Evolutionary conservation across 2,797 vertebrate genomes (phyloP).

Genomic region (Sandelia bainsii): DNA sequence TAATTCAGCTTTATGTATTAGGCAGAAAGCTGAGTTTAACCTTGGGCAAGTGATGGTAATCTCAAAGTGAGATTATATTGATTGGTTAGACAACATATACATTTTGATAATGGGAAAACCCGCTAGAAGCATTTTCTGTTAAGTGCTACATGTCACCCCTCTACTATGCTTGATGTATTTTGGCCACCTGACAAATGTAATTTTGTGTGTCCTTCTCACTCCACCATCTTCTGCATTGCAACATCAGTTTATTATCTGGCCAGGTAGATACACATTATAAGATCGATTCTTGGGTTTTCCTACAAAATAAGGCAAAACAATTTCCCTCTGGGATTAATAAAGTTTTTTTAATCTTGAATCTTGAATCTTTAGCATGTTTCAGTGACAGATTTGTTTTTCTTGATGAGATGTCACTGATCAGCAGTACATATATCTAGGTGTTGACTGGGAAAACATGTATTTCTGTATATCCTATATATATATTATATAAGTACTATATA

Average conservation of each 20-base stretch:
- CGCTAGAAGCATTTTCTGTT: conserved; percentile 53
- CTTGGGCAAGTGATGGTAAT: conserved; percentile 69
- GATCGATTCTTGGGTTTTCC: conserved; percentile 19
- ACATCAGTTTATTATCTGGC: conserved; percentile 77
- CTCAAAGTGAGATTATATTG: conserved; percentile 71
- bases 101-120: conserved; percentile 76
- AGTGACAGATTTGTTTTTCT: conserved; percentile 43
- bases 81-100: conserved; percentile 74
- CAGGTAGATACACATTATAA: conserved; percentile 65
- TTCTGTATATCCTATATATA: neutral
- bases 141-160: conserved; percentile 50
- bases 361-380: conserved; percentile 49
- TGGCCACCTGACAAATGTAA: conserved; percentile 65
- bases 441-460: neutral
- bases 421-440: conserved; percentile 48
- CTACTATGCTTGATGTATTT: conserved; percentile 63
- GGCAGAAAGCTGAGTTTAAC: conserved; percentile 65
- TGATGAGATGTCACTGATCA: conserved; percentile 38
- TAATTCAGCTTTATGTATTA: conserved; percentile 57
- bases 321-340: too few relatives aligned
- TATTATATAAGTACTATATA: too few relatives aligned
- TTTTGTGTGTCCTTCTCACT: conserved; percentile 60
- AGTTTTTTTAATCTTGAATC: too few relatives aligned
- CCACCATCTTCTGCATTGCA: conserved; percentile 47
- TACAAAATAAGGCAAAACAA: too few relatives aligned